Evolutionary conservation across 2,113 vertebrate genomes (phyloP).

Genomic region (Solea solea): DNA sequence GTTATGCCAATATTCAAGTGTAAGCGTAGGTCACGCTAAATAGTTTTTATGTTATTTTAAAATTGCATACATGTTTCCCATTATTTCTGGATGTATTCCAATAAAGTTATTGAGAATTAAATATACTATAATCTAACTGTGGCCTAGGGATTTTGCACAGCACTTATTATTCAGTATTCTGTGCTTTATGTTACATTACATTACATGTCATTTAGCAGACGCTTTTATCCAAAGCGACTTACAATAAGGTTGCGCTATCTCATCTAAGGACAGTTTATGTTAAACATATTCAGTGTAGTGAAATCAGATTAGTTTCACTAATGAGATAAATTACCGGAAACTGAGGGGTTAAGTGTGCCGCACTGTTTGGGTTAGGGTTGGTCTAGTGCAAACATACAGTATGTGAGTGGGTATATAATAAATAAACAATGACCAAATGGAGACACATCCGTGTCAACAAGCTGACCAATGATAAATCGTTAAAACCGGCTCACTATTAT

Average conservation of each 20-base stretch:
- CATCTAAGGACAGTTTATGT: too few relatives aligned
- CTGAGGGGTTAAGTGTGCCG: not conserved
- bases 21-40: too few relatives aligned
- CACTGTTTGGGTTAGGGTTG: not conserved
- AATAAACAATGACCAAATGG: constrained; percentile 1
- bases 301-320: not conserved
- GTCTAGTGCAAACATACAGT: constrained; percentile 8
- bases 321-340: not conserved
- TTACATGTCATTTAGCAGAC: too few relatives aligned
- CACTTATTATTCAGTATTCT: not conserved
- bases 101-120: too few relatives aligned
- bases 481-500: not conserved
- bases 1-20: too few relatives aligned
- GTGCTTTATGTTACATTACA: not conserved
- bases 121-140: too few relatives aligned
- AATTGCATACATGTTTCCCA: too few relatives aligned
- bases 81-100: too few relatives aligned
- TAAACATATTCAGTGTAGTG: not conserved
- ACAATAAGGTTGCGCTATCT: too few relatives aligned
- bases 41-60: too few relatives aligned
- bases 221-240: too few relatives aligned
- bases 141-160: too few relatives aligned
- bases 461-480: constrained; percentile 10
- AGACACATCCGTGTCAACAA: constrained; percentile 7
- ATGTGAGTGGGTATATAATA: constrained; percentile 7